Evolutionary conservation across 1,140 invertebrate genomes (phyloP).

Genomic region (Drosophila takahashii): DNA sequence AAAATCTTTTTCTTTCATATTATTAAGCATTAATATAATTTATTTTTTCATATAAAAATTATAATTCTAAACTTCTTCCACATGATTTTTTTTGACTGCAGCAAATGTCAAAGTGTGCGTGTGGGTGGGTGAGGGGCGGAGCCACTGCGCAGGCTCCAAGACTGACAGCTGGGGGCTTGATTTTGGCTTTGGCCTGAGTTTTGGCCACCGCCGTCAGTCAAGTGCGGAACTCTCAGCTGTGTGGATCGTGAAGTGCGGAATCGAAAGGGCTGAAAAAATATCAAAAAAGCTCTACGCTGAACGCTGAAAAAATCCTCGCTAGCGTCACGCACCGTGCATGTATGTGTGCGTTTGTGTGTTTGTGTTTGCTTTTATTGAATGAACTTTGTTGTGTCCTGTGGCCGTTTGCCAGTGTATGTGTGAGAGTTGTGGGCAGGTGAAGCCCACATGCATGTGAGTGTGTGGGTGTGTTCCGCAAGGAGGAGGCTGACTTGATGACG

Average conservation of each 20-base stretch:
- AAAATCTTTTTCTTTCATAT: too few relatives aligned
- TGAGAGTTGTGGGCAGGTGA: slow-evolving; percentile 31
- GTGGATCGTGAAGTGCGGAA: slow-evolving; percentile 73
- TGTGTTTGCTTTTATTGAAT: slow-evolving; percentile 39
- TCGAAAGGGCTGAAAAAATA: slow-evolving; percentile 17
- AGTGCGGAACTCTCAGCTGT: slow-evolving; percentile 82
- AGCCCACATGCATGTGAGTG: slow-evolving; percentile 20
- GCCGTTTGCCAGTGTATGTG: slow-evolving; percentile 19
- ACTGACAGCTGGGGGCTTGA: slow-evolving; percentile 35
- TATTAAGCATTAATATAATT: too few relatives aligned
- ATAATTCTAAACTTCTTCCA: too few relatives aligned
- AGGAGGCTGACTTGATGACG: slow-evolving; percentile 52
- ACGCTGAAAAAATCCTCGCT: slow-evolving; percentile 61
- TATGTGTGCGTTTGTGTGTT: slow-evolving; percentile 58
- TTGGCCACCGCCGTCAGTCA: slow-evolving; percentile 50
- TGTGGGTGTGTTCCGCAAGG: slow-evolving; percentile 10
- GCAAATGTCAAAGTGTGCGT: slow-evolving; percentile 43
- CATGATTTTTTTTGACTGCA: slow-evolving; percentile 42
- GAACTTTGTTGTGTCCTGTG: slow-evolving; percentile 43
- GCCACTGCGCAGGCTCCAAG: slow-evolving; percentile 53
- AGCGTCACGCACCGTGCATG: slow-evolving; percentile 68
- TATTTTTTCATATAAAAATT: too few relatives aligned
- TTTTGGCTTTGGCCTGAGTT: slow-evolving; percentile 10
- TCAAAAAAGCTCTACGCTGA: slow-evolving; percentile 44
- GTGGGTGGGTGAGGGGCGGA: neutral